These are phyloP conservation scores for Scyliorhinus canicula DNA, from an alignment of 2,797 vertebrate genomes.

Conservation along the genomic window DNA sequence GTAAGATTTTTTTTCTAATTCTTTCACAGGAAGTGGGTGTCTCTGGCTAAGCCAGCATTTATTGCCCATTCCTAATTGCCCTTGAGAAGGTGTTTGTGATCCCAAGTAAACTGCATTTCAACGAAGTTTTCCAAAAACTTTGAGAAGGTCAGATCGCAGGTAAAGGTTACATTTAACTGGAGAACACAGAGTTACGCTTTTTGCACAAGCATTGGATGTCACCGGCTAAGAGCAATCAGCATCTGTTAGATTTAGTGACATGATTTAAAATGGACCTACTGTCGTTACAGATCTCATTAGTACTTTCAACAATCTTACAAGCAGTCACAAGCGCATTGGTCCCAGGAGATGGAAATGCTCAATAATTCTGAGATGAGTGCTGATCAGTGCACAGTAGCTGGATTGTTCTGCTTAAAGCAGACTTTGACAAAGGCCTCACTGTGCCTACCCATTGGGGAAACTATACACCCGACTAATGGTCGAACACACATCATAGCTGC, in stretches of 20 bases:
- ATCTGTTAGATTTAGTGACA: constrained; percentile 46
- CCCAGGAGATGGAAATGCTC: constrained; percentile 47
- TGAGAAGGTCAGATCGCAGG: constrained; percentile 19
- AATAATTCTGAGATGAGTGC: constrained; percentile 49
- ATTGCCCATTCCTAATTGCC: too few relatives aligned
- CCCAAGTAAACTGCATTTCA: constrained; percentile 46
- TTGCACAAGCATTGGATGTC: constrained; percentile 37
- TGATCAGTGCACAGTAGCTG: constrained; percentile 53
- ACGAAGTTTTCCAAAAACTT: background rate
- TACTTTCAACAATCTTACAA: constrained; percentile 39
- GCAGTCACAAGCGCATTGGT: constrained; percentile 53
- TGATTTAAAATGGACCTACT: constrained; percentile 44
- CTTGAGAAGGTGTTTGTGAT: too few relatives aligned
- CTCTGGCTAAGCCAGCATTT: too few relatives aligned
- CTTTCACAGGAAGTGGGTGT: too few relatives aligned
- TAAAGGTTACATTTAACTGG: constrained; percentile 21
- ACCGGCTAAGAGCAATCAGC: constrained; percentile 41
- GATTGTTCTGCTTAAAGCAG: constrained; percentile 53
- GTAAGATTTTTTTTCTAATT: constrained; percentile 45
- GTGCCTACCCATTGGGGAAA: constrained; percentile 53
- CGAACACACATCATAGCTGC: constrained; percentile 52
- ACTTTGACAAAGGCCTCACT: constrained; percentile 55
- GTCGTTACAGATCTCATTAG: constrained; percentile 43
- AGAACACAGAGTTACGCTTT: constrained; percentile 37
- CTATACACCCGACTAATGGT: constrained; percentile 57